Percentiles rank a stretch among this genome's conserved stretches.
phyloP scores from a whole-genome alignment of 2,113 vertebrate species.

The Lonchura striata region DNA sequence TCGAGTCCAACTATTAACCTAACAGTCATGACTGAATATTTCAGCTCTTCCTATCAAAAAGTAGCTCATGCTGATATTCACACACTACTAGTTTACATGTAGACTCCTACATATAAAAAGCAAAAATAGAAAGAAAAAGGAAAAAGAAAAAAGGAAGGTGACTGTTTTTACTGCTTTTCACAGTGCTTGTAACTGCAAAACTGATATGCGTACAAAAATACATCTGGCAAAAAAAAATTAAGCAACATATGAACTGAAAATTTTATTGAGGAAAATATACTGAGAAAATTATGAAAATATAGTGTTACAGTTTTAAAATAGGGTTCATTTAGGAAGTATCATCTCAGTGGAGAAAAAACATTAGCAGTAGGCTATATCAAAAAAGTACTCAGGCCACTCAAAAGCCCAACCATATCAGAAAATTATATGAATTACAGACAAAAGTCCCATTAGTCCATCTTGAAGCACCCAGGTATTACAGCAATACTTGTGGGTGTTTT shows the following conservation, averaged over 20 bases:
- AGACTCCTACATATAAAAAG: not conserved
- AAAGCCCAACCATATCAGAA: not conserved
- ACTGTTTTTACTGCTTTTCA: not conserved
- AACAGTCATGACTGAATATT: not conserved
- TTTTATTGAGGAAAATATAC: not conserved
- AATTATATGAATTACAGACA: not conserved
- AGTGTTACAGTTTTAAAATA: not conserved
- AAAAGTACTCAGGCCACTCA: slow-evolving; percentile 6
- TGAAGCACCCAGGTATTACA: not conserved
- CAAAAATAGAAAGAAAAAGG: not conserved
- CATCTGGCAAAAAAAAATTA: not conserved
- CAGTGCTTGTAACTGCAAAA: not conserved
- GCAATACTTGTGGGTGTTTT: not conserved
- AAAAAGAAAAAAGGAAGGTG: not conserved
- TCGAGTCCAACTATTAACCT: not conserved
- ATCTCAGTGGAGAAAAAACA: not conserved
- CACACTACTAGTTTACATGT: not conserved
- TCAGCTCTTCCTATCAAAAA: not conserved
- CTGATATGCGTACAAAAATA: not conserved
- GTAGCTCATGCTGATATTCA: not conserved
- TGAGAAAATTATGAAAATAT: not conserved
- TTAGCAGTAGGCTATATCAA: not conserved
- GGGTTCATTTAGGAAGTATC: not conserved
- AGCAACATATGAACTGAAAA: not conserved
- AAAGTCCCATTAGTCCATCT: not conserved